Evolutionary conservation across 2,888 invertebrate genomes (phyloP), one percentile per base, ranked within the genome.

Genomic region (Ethmia dodecea): DNA sequence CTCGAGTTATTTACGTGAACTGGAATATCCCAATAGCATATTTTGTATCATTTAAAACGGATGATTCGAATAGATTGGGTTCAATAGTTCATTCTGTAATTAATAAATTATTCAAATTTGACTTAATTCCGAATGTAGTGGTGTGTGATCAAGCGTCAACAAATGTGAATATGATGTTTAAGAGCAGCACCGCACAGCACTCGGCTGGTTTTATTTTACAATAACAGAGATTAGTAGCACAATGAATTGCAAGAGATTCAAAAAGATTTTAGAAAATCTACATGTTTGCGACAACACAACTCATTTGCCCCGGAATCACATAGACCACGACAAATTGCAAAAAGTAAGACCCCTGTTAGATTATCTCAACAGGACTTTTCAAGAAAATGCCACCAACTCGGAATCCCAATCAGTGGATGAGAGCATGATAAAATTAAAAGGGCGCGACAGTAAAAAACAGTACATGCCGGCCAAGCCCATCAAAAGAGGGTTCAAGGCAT

Each of bases 401-500:
- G 22, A 14, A 22, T 28, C 31, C 6, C 49, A 54, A 29, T 52
- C 50, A 55, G 3, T 25, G 3, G 25, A 25, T 3, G 25, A 25
- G 20, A 42, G 54, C 11, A 59, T 56, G 55, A 46, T 57, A 5
- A 56, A 55, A 29, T 59, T 57, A 41, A 59, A 55, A 37, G 57
- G 59, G 0, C 35, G 47, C 1, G 32, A 41, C 16, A 24, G 35
- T 1, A 28, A 54, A 31, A 55, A 53, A 13, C 49, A 55, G 34
- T 59, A 59, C 26, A 53, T 48, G 48, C 51, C 52, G 1, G 50
- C 47, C 31, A 52, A 55, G 30, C 35, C 31, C 16, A 40, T 40
- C 14, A 40, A 40, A 29, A 5, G 39, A 4, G 39, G 39, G n/a
- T 40, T 33, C 14, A 37, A 37, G 10, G 25, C 31, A 3, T 37